phyloP scores from a whole-genome alignment of 1,140 invertebrate species.

The Leptinotarsa undecemlineata region DNA sequence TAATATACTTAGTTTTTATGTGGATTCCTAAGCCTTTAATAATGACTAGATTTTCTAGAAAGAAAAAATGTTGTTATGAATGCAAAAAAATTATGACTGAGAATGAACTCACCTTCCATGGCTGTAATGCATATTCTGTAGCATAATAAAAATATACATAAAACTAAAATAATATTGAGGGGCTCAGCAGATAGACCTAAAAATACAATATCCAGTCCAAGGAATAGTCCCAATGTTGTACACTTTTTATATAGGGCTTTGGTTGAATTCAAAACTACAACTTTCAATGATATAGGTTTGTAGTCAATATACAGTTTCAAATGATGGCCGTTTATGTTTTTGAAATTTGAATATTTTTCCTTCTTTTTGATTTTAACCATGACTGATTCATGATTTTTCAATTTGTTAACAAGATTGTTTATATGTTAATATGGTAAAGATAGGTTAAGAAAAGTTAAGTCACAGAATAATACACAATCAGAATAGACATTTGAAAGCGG shows the following conservation, averaged over 20 bases:
- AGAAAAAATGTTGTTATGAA: background rate
- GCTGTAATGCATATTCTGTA: background rate
- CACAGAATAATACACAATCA: too few species aligned
- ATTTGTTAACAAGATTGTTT: background rate
- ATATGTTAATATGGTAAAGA: background rate
- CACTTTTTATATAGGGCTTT: slow-evolving; percentile 12
- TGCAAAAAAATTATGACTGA: too few species aligned
- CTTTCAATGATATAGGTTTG: background rate
- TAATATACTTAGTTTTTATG: slow-evolving; percentile 11
- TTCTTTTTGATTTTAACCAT: slow-evolving; percentile 23
- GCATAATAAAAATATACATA: background rate
- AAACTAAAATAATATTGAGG: background rate
- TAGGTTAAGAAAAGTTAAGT: too few species aligned
- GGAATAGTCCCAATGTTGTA: slow-evolving; percentile 9
- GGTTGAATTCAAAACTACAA: background rate
- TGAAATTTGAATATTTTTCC: slow-evolving; percentile 10
- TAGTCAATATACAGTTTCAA: slow-evolving; percentile 5
- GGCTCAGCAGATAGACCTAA: background rate
- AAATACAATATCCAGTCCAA: background rate
- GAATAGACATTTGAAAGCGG: too few species aligned
- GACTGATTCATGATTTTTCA: slow-evolving; percentile 5
- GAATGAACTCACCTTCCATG: slow-evolving; percentile 2
- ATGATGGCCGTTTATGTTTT: background rate
- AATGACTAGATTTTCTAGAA: slow-evolving; percentile 24
- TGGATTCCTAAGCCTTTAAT: slow-evolving; percentile 20